Evolutionary conservation across 2,888 invertebrate genomes (phyloP), one percentile per base, ranked within the genome.

Genomic region (Petrophora chlorosata): DNA sequence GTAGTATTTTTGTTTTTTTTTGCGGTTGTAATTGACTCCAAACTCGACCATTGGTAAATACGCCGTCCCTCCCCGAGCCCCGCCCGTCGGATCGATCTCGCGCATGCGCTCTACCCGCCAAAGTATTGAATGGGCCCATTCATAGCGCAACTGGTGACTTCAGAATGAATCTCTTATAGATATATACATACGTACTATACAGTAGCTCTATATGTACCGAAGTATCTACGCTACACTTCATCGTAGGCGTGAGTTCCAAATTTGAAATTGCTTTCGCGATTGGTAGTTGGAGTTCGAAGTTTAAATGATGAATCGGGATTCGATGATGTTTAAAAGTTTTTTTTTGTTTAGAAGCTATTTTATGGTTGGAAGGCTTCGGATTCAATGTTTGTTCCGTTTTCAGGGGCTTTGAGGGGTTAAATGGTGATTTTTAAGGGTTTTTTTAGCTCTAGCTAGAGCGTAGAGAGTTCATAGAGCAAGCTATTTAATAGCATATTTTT

Each of bases 51-150:
- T 15, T 68, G 71, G 65, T n/a, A n/a, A 59, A 25, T 64, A 8
- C 19, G 29, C 25, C 42, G 56, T 44, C 59, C 50, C 47, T 63
- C 52, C 61, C 60, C 56, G 56, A 49, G 46, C 52, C 55, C 53
- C 52, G 26, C 10, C 10, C 53, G 56, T 19, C 65, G 57, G 81
- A 82, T 85, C 85, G 82, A 85, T 85, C 15, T 25, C 61, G 58
- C 83, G 83, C 82, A 48, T 62, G 85, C 85, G 85, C 72, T 10
- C 34, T 51, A 19, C 55, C 8, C 29, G 23, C 70, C 56, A 51
- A 69, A 79, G 67, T 83, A 85, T 85, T 85, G 83, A 85, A 85
- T 85, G 84, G 65, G 62, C 69, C 69, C 85, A 85, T 85, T 85
- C 83, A 84, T 82, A 58, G 78, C 63, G 82, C 82, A 83, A 82